Percentiles rank a stretch among this genome's conserved stretches.
Evolutionary conservation across 2,113 vertebrate genomes (phyloP).

Genomic region (Peromyscus maniculatus): DNA sequence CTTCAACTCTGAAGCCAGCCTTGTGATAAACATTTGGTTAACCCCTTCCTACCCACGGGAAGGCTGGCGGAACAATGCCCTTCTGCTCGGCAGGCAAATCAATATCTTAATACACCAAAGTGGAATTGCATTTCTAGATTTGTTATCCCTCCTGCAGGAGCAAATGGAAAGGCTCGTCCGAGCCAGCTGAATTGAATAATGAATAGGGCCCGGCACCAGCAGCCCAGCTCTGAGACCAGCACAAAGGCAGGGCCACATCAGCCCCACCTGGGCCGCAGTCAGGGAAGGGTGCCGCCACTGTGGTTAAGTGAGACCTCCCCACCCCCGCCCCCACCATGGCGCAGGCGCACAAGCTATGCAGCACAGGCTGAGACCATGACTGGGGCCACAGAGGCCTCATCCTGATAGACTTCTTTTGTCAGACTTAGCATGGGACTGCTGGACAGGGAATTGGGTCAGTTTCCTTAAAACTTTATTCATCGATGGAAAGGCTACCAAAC

Average conservation of each 20-base stretch:
- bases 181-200: conserved; percentile 86
- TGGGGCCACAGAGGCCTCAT: neutral
- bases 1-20: conserved; percentile 95
- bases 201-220: conserved; percentile 84
- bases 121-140: conserved; percentile 89
- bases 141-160: conserved; percentile 86
- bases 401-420: neutral
- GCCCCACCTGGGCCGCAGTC: conserved; percentile 74
- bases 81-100: conserved; percentile 88
- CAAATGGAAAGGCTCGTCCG: conserved; percentile 82
- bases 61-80: conserved; percentile 86
- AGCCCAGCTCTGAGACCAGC: conserved; percentile 80
- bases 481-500: neutral
- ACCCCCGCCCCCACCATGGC: conserved; percentile 16
- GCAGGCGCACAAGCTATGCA: conserved; percentile 59
- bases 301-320: conserved; percentile 71
- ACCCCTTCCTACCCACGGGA: conserved; percentile 87
- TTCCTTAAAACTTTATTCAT: conserved; percentile 26
- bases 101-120: conserved; percentile 90
- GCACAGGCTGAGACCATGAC: neutral
- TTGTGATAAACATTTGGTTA: conserved; percentile 94
- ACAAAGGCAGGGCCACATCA: conserved; percentile 79
- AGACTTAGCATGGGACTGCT: neutral
- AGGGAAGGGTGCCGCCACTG: conserved; percentile 59
- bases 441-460: neutral